phyloP scores from a whole-genome alignment of 2,113 vertebrate species.

The Tyrannus savana region DNA sequence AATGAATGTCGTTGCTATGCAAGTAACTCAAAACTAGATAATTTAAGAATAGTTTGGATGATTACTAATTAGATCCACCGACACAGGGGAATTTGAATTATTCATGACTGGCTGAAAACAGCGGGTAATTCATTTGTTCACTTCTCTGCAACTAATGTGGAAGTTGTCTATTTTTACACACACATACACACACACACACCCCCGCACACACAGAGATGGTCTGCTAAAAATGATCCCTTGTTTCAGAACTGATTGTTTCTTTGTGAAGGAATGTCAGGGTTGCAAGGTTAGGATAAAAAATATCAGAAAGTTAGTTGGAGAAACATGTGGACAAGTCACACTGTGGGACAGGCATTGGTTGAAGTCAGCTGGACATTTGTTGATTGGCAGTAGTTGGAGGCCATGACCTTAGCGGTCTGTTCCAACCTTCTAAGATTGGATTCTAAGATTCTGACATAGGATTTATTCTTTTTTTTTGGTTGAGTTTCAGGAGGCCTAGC shows the following conservation, averaged over 20 bases:
- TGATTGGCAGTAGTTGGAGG: not conserved
- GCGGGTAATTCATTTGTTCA: conserved; percentile 75
- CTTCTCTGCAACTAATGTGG: conserved; percentile 73
- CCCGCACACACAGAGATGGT: not conserved
- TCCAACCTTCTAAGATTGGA: not conserved
- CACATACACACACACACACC: not conserved
- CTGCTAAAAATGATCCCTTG: conserved; percentile 43
- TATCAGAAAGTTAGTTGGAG: not conserved
- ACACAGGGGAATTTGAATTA: conserved; percentile 78
- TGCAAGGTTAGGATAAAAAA: not conserved
- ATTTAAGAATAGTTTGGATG: conserved; percentile 81
- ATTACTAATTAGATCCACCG: conserved; percentile 78
- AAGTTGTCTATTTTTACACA: conserved; percentile 63
- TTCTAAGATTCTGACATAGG: not conserved
- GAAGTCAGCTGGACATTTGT: not conserved
- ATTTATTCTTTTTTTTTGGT: not conserved
- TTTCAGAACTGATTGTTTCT: conserved; percentile 50
- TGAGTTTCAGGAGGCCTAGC: not conserved
- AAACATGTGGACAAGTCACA: not conserved
- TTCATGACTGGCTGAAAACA: conserved; percentile 78
- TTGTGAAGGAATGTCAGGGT: not conserved
- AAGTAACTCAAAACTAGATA: conserved; percentile 77
- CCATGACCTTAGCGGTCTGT: not conserved
- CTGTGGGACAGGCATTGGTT: not conserved
- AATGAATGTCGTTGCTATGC: conserved; percentile 69